Base-by-base conservation (phyloP, 2,888 invertebrate genomes). In the Augochlorella aurata region DNA sequence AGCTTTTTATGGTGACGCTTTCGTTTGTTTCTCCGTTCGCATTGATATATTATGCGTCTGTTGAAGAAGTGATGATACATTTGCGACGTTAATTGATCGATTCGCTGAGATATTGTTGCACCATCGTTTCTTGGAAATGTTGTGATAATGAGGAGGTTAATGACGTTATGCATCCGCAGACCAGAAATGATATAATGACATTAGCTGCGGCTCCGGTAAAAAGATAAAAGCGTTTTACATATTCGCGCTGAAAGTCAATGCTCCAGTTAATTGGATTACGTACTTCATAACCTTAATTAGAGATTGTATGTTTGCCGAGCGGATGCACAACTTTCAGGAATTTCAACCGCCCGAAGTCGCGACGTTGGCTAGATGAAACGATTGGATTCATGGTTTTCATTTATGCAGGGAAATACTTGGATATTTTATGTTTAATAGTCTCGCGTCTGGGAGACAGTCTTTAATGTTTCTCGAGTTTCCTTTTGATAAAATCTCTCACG, bases 191-290 rank as follows among this genome's bases (percentile, higher is more conserved):
- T 24, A 24, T 24, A 58, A 58, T 16, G 24, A 58, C 16, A 2
- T 24, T 65, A 21, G n/a, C 44, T 61, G 16, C 8, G 44, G 5
- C 10, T 65, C 44, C 5, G 44, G 12, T 65, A 38, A 63, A 63
- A 44, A 44, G 38, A 65, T 65, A n/a, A 65, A 65, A 65, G n/a
- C 10, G n/a, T n/a, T 65, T 44, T 65, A 38, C 65, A 5, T 18
- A 4, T 44, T 65, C 38, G 4, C 10, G 38, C 38, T 44, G 38
- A 44, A 65, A 65, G 65, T 65, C 18, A 44, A n/a, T 65, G 44
- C 38, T n/a, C 44, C 38, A 44, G 65, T 38, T 65, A 65, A 65
- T 65, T 65, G n/a, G 44, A 65, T 65, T 38, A 65, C 65, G 44
- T 65, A 44, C 21, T 21, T 66, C 66, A 45, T 38, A 45, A 45